Conservation (phyloP, 92 coral and sea anemone species). For the Parazoanthus swiftii region DNA sequence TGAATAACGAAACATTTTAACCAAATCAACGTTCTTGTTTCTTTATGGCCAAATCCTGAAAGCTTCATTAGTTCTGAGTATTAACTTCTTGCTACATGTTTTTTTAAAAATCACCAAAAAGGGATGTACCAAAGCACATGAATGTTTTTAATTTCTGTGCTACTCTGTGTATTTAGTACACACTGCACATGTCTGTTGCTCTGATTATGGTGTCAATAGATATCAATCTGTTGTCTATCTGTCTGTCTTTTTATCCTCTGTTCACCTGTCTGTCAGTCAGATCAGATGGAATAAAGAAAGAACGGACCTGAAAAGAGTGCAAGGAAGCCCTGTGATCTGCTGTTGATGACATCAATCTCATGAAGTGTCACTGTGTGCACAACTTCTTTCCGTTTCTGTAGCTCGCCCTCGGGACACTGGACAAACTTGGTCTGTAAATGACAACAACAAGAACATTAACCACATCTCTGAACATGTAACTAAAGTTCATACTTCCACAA, state of each 20-base stretch:
- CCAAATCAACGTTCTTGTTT: neutral
- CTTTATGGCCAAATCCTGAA: neutral
- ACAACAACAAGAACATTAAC: neutral
- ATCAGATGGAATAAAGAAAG: too few species aligned
- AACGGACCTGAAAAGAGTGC: slow-evolving; percentile 92
- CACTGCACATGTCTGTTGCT: too few species aligned
- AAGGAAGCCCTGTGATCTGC: slow-evolving; percentile 97
- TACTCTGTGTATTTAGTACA: too few species aligned
- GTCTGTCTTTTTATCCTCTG: neutral
- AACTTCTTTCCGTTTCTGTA: slow-evolving; percentile 96
- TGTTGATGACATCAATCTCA: slow-evolving; percentile 97
- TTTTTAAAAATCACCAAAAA: too few species aligned
- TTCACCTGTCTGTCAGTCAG: neutral
- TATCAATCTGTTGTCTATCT: neutral
- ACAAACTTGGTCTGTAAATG: slow-evolving; percentile 86
- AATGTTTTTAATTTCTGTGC: too few species aligned
- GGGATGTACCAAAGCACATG: too few species aligned
- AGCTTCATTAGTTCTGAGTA: neutral
- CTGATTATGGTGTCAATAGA: neutral
- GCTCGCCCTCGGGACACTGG: slow-evolving; percentile 98
- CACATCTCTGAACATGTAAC: too few species aligned
- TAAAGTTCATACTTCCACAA: neutral
- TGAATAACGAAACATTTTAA: neutral
- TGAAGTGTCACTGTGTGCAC: slow-evolving; percentile 97
- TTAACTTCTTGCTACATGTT: neutral